phyloP scores from a whole-genome alignment of 2,888 invertebrate species.

The Temnothorax ravouxi region DNA sequence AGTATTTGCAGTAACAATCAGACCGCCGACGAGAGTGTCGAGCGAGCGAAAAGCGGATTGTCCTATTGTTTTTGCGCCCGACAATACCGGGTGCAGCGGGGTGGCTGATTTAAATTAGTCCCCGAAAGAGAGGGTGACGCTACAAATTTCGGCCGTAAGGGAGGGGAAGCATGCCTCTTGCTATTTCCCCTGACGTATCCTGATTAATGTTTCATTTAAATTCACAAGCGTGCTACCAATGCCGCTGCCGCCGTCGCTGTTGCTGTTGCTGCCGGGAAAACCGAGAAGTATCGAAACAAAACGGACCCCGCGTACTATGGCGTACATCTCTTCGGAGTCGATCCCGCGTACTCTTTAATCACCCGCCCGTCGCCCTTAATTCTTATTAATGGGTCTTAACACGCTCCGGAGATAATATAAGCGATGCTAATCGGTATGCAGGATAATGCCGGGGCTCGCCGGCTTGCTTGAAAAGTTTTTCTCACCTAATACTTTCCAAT shows the following conservation, averaged over 20 bases:
- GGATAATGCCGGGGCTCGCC: neutral
- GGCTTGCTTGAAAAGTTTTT: conserved; percentile 5
- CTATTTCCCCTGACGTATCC: conserved; percentile 63
- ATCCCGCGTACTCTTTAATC: conserved; percentile 44
- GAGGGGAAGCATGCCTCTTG: conserved; percentile 53
- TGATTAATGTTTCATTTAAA: conserved; percentile 74
- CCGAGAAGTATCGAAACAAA: conserved; percentile 49
- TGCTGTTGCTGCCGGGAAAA: conserved; percentile 31
- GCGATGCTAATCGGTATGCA: conserved; percentile 3
- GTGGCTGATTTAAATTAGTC: conserved; percentile 68
- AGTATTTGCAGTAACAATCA: conserved; percentile 54
- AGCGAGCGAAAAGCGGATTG: conserved; percentile 53
- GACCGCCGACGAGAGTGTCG: conserved; percentile 13
- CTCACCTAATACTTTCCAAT: neutral
- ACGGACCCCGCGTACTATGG: neutral
- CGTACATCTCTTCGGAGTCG: conserved; percentile 37
- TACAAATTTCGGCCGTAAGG: conserved; percentile 50
- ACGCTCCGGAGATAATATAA: conserved; percentile 27
- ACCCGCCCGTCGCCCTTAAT: conserved; percentile 39
- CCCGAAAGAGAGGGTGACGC: conserved; percentile 63
- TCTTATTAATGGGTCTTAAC: conserved; percentile 60
- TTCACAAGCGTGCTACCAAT: conserved; percentile 53
- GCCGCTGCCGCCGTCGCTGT: neutral
- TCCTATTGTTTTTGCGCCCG: conserved; percentile 56
- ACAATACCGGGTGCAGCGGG: conserved; percentile 49